A percentile compares a stretch with the other conserved stretches of the same genome.
phyloP scores from a whole-genome alignment of 1,140 invertebrate genomes.

The Platyscapa corneri region DNA sequence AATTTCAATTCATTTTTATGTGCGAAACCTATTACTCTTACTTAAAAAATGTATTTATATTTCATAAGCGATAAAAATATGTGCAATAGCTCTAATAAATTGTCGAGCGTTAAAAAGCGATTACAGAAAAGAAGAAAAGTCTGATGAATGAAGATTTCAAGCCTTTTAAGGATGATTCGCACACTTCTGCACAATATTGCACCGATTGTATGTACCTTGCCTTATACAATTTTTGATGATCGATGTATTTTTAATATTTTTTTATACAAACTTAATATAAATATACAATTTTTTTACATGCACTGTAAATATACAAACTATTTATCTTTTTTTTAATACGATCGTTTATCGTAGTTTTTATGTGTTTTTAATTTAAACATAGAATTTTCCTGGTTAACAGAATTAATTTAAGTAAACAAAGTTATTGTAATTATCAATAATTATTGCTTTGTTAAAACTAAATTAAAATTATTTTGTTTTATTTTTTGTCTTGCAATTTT shows the following conservation, averaged over 20 bases:
- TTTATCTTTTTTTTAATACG: too few relatives aligned
- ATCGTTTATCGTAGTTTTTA: too few relatives aligned
- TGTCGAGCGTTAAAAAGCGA: not conserved
- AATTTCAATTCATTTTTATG: not conserved
- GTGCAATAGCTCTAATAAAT: not conserved
- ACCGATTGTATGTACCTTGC: slow-evolving; percentile 47
- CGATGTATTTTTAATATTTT: not conserved
- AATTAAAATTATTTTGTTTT: too few relatives aligned
- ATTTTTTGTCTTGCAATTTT: too few relatives aligned
- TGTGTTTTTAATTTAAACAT: too few relatives aligned
- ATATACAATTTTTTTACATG: not conserved
- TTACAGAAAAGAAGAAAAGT: not conserved
- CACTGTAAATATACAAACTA: not conserved
- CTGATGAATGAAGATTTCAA: not conserved
- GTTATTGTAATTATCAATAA: not conserved
- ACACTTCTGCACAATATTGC: slow-evolving; percentile 39
- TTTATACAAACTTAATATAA: not conserved
- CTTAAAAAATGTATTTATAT: not conserved
- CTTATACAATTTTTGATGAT: slow-evolving; percentile 17
- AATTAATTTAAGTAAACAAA: too few relatives aligned
- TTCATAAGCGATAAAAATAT: too few relatives aligned
- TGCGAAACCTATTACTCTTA: not conserved
- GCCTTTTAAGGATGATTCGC: not conserved
- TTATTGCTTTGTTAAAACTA: not conserved
- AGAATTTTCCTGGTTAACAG: too few relatives aligned